phyloP scores from a whole-genome alignment of 1,140 invertebrate species.

The Stegodyphus mimosarum region DNA sequence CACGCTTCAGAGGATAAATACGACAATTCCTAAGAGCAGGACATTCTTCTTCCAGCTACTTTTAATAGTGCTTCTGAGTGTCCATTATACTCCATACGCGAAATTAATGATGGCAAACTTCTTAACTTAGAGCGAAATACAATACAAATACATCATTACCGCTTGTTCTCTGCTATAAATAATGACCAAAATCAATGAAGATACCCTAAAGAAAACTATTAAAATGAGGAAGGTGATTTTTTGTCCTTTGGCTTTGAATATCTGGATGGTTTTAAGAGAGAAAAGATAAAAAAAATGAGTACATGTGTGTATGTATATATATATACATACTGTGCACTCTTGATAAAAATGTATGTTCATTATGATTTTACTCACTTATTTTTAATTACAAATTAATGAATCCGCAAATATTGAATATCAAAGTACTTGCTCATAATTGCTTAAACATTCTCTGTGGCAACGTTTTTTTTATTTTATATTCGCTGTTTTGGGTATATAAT shows the following conservation, averaged over 20 bases:
- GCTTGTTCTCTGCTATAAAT: not conserved
- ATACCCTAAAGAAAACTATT: constrained; percentile 4
- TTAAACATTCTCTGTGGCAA: not conserved
- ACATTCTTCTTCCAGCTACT: too few relatives aligned
- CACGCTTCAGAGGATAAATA: too few relatives aligned
- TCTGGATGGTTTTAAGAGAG: too few relatives aligned
- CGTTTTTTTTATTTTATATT: not conserved
- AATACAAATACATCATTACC: constrained; percentile 7
- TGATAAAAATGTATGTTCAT: too few relatives aligned
- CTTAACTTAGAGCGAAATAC: constrained; percentile 7
- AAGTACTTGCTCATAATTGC: not conserved
- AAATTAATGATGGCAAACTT: constrained; percentile 7
- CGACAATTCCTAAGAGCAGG: too few relatives aligned
- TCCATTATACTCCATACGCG: constrained; percentile 3
- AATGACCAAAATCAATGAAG: constrained; percentile 1
- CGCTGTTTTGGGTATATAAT: too few relatives aligned
- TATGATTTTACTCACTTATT: too few relatives aligned
- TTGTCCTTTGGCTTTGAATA: not conserved
- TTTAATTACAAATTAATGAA: not conserved
- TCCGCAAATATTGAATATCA: not conserved
- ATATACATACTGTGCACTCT: too few relatives aligned
- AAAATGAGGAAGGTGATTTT: not conserved
- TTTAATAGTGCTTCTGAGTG: not conserved
- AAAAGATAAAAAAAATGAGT: too few relatives aligned
- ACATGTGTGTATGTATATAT: too few relatives aligned